Base-by-base conservation (phyloP, 2,113 vertebrate species). In the Hemicordylus capensis region DNA sequence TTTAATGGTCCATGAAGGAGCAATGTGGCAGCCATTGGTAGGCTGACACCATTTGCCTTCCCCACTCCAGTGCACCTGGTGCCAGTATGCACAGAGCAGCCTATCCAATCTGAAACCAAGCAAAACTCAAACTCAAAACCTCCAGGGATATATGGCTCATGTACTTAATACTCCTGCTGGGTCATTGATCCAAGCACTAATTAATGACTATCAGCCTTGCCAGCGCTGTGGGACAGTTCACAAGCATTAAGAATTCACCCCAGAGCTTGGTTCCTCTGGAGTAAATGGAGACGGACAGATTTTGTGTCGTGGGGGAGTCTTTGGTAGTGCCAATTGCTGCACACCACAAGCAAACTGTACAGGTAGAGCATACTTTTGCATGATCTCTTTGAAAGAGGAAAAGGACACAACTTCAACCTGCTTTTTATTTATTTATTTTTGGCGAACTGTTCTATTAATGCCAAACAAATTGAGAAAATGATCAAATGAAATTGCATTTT, bases 381-480 rank as follows among this genome's bases (percentile, higher is more conserved):
- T 97, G 97, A 96, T 94, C 96, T 97, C 96, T 97, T 97, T 96
- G 95, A 96, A 95, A 96, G 94, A 95, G 95, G 96, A 96, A 91
- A 92, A 96, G 97, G 97, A 96, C 97, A 95, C 96, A 97, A 97
- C 97, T 97, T 97, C 96, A 96, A 97, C 94, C 96, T 90, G 95
- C 95, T 95, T 95, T 95, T 97, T 97, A 96, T 97, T 81, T 9
- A 14, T 3, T 59, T 10, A 34, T 24, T 51, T 54, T 17, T 31
- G 79, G 97, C 95, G 95, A 96, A 96, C 97, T 97, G 97, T 99
- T 98, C 97, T 97, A 98, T 98, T 98, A 97, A 98, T 98, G 97
- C 98, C 97, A 99, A 98, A 99, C 98, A 98, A 97, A 97, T 97
- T 95, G 97, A 98, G 97, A 96, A 99, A 99, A 99, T 98, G 97